Percentiles rank a stretch among this genome's conserved stretches.
phyloP scores from a whole-genome alignment of 2,113 vertebrate species.

The Microcebus tavaratra region DNA sequence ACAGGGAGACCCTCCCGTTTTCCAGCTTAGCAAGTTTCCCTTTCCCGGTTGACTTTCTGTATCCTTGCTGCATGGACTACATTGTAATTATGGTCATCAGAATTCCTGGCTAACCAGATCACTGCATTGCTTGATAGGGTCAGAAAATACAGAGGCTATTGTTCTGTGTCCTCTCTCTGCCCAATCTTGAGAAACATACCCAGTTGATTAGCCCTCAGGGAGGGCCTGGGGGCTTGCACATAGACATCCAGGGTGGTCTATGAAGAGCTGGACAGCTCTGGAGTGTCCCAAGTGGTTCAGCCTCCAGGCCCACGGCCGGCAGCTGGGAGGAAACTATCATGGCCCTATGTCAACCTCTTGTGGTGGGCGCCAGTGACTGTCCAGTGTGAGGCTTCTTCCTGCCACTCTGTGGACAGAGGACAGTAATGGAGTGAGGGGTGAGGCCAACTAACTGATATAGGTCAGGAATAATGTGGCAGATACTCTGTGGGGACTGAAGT shows the following conservation, averaged over 20 bases:
- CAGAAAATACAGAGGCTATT: conserved; percentile 58
- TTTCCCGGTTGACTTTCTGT: conserved; percentile 40
- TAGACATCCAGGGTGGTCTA: not conserved
- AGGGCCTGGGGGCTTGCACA: not conserved
- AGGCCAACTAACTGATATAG: not conserved
- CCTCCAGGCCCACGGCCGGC: not conserved
- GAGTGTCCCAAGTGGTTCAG: not conserved
- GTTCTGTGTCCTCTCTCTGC: conserved; percentile 29
- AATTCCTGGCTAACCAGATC: conserved; percentile 64
- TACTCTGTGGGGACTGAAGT: not conserved
- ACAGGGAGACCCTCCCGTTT: not conserved
- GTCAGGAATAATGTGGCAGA: fast-evolving
- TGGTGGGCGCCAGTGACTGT: not conserved
- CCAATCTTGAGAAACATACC: not conserved
- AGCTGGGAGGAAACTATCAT: not conserved
- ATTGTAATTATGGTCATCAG: conserved; percentile 60
- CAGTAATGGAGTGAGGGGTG: fast-evolving
- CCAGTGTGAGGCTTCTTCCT: not conserved
- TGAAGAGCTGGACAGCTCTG: fast-evolving
- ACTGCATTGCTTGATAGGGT: conserved; percentile 40
- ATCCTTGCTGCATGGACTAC: not conserved
- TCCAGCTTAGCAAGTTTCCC: not conserved
- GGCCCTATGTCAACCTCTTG: no score
- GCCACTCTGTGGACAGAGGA: not conserved
- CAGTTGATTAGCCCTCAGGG: not conserved